Percentiles rank a stretch among this genome's conserved stretches.
phyloP scores from a whole-genome alignment of 2,797 vertebrate species.

The Sebastes minor region DNA sequence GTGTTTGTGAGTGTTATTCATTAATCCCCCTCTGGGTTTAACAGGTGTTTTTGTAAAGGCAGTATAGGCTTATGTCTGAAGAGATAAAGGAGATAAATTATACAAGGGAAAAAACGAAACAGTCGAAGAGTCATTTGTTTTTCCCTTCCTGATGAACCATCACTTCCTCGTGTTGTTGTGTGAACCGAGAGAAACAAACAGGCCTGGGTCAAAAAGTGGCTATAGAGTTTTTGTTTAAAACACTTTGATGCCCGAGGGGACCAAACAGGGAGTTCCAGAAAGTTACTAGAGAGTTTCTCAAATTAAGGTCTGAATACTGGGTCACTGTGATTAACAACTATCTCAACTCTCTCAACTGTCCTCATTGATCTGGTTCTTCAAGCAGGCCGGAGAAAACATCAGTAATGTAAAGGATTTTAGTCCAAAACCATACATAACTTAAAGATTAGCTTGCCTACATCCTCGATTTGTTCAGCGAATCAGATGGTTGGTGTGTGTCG shows the following conservation, averaged over 20 bases:
- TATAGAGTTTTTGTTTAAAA: conserved; percentile 21
- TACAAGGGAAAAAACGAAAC: neutral
- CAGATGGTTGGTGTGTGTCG: neutral
- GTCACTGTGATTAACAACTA: conserved; percentile 4
- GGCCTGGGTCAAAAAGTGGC: conserved; percentile 18
- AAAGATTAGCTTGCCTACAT: neutral
- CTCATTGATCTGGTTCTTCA: conserved; percentile 11
- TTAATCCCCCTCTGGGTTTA: neutral
- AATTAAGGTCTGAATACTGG: neutral
- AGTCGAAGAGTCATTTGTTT: neutral
- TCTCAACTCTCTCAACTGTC: conserved; percentile 5
- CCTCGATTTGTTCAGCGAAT: neutral
- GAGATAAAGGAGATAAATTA: conserved; percentile 1
- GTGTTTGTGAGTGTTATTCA: conserved; percentile 9
- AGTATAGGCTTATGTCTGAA: neutral
- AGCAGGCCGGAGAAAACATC: neutral
- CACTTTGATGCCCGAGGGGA: neutral
- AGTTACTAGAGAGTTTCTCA: conserved; percentile 2
- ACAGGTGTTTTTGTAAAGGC: neutral
- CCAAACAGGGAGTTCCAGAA: neutral
- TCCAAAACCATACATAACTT: neutral
- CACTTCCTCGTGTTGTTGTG: neutral
- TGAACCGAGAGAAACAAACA: conserved; percentile 23
- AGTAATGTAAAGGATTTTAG: neutral
- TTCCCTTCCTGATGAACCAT: conserved; percentile 14